Percentiles rank a stretch among this genome's conserved stretches.
Evolutionary conservation across 23 tunicate species (phyloP).

Genomic region (Styela plicata): DNA sequence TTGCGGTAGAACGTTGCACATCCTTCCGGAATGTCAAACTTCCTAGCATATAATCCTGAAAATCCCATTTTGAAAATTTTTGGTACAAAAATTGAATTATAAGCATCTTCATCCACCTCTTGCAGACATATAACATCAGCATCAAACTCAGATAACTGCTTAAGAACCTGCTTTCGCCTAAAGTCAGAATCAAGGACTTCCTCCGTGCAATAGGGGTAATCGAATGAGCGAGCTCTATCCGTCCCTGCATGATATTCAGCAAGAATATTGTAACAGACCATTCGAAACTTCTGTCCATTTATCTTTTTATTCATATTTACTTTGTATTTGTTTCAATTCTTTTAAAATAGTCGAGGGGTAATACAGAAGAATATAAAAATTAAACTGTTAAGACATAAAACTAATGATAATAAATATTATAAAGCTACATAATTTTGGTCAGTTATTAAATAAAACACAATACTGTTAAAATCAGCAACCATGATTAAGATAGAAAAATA

Average conservation of each 20-base stretch:
- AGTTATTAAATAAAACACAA: too few species aligned
- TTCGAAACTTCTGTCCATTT: neutral
- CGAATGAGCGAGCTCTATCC: neutral
- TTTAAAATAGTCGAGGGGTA: too few species aligned
- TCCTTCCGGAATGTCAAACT: neutral
- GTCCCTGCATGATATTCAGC: neutral
- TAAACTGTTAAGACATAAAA: too few species aligned
- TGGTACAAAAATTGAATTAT: neutral
- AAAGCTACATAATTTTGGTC: too few species aligned
- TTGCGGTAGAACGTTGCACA: neutral
- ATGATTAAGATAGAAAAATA: too few species aligned
- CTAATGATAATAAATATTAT: too few species aligned
- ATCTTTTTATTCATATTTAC: too few species aligned
- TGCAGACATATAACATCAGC: neutral
- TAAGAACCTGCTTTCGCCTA: neutral
- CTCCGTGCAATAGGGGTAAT: neutral
- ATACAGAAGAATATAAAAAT: too few species aligned
- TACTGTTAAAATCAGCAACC: too few species aligned
- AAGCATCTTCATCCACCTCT: neutral
- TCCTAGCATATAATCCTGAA: neutral
- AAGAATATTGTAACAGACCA: neutral
- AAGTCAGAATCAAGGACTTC: neutral
- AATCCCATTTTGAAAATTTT: neutral
- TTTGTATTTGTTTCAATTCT: too few species aligned
- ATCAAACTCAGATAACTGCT: neutral